phyloP scores from a whole-genome alignment of 2,888 invertebrate species.

The Drosophila imparisetae region DNA sequence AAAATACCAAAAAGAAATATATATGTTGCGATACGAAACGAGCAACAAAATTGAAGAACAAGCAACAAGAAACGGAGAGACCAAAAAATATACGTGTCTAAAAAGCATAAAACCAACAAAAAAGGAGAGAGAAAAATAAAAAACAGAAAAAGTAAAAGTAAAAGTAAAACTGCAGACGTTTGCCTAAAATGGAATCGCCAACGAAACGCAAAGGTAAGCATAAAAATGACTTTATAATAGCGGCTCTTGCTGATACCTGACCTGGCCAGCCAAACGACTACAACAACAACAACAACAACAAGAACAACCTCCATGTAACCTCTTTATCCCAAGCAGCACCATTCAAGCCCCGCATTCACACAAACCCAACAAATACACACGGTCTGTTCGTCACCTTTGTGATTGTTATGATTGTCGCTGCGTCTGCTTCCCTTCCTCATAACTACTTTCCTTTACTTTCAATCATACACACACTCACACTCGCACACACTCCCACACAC shows the following conservation, averaged over 20 bases:
- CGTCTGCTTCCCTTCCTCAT: constrained; percentile 1
- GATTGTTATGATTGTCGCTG: constrained; percentile 32
- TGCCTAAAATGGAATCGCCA: constrained; percentile 34
- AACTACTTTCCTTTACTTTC: constrained; percentile 22
- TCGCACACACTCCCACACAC: constrained; percentile 11
- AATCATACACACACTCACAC: constrained; percentile 11
- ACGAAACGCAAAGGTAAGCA: constrained; percentile 30
- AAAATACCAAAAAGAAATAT: constrained; percentile 3
- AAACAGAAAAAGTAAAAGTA: not conserved
- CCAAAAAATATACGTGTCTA: not conserved
- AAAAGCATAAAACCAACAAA: not conserved
- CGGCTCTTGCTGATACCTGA: constrained; percentile 19
- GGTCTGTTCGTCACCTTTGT: constrained; percentile 32
- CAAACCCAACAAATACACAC: constrained; percentile 7
- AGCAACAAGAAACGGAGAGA: not conserved
- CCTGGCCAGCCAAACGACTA: not conserved
- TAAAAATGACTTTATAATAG: constrained; percentile 36
- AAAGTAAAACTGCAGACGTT: constrained; percentile 27
- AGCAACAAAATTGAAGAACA: constrained; percentile 1
- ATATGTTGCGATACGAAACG: constrained; percentile 19
- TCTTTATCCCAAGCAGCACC: not conserved
- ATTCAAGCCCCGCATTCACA: not conserved
- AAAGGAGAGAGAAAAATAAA: not conserved
- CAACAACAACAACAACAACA: not conserved
- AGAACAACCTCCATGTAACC: constrained; percentile 6